Conservation (phyloP, 2,113 vertebrate species). For the Capreolus pygargus region DNA sequence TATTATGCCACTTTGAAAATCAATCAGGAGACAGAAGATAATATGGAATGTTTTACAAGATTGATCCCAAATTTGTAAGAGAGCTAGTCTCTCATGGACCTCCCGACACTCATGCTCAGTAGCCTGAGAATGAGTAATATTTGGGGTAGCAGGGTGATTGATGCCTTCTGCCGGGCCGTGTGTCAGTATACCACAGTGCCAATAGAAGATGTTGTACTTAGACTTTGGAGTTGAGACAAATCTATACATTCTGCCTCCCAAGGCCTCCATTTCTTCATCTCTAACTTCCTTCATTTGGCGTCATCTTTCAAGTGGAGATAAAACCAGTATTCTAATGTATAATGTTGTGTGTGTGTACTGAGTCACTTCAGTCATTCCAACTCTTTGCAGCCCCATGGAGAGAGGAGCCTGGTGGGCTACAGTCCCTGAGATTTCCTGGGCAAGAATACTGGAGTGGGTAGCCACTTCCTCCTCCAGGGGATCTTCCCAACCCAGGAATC, state of each 20-base stretch:
- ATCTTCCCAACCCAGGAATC: background rate
- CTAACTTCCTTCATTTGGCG: background rate
- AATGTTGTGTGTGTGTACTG: background rate
- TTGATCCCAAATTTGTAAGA: background rate
- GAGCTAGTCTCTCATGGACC: background rate
- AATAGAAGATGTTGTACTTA: fast-evolving
- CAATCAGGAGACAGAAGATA: background rate
- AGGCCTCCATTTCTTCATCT: background rate
- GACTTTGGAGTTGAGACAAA: background rate
- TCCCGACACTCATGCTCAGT: background rate
- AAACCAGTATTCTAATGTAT: background rate
- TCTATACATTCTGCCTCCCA: fast-evolving
- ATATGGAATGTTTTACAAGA: background rate
- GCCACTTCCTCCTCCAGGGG: background rate
- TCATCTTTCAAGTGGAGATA: background rate
- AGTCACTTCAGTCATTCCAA: fast-evolving
- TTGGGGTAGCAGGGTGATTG: background rate
- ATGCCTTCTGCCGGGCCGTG: background rate
- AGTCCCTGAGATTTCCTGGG: background rate
- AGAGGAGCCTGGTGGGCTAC: background rate
- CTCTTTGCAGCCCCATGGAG: background rate
- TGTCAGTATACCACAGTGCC: background rate
- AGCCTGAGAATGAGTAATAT: background rate
- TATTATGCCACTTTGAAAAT: background rate
- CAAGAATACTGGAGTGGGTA: background rate